Base-by-base conservation (phyloP, 2,113 vertebrate species). In the Brachyhypopomus gauderio region DNA sequence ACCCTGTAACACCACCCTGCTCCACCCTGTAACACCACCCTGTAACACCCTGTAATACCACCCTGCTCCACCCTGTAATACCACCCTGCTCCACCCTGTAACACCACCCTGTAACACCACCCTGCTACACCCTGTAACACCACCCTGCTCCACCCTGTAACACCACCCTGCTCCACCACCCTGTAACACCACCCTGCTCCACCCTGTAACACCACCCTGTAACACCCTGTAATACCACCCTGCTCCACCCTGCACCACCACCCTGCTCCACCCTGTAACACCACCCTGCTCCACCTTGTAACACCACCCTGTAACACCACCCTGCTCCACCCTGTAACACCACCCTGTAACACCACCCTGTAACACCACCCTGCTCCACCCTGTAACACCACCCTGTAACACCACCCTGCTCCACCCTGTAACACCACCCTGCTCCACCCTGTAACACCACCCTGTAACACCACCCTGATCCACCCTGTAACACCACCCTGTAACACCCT, bases 1-100 rank as follows among this genome's bases (percentile, higher is more conserved):
- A n/a, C n/a, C n/a, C 64, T 34, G 14, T 70, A 85, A 85, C 90
- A 79, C 84, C n/a, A n/a, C n/a, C n/a, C 85, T 88, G 87, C 88
- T 27, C 55, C 30, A 48, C 83, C 89, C 30, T 9, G n/a, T n/a
- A n/a, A 76, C 81, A 89, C 77, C 72, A 82, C 55, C 80, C 84
- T 84, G 48, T 72, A 83, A 85, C 63, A 34, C 77, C 86, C 84
- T 86, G 63, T 14, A 20, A 0, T n/a, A n/a, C n/a, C 64, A 38
- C 34, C 84, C n/a, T n/a, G n/a, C n/a, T n/a, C n/a, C n/a, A n/a
- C n/a, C n/a, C 85, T 88, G 87, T 88, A 45, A n/a, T n/a, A n/a
- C 55, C 30, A 48, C 83, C 89, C 30, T 9, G 77, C 81, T 90
- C 77, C 72, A 82, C 55, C 80, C 84, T 84, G 48, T 72, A 83